These are phyloP conservation scores for Ariolimax columbianus DNA, from an alignment of 2,888 invertebrate genomes.

Conservation along the genomic window DNA sequence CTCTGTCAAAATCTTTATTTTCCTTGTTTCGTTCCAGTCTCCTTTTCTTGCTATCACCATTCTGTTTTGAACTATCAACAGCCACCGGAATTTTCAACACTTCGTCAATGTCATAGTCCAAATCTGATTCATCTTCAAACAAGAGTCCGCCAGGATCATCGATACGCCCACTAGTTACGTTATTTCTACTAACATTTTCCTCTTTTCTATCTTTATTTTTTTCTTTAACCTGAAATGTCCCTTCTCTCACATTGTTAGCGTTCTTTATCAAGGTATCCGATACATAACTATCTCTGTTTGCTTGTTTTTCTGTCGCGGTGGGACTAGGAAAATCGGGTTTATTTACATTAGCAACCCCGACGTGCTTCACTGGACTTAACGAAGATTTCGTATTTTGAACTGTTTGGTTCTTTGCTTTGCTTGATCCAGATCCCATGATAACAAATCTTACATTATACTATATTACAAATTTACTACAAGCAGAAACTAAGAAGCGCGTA, in stretches of 20 bases:
- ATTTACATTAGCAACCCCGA: conserved; percentile 58
- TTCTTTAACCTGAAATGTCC: neutral
- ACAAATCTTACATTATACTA: neutral
- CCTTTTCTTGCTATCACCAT: conserved; percentile 36
- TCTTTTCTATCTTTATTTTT: conserved; percentile 26
- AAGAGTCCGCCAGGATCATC: neutral
- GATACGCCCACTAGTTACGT: neutral
- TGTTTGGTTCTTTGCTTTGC: conserved; percentile 44
- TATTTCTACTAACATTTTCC: conserved; percentile 7
- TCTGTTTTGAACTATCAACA: conserved; percentile 9
- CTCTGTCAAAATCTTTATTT: neutral
- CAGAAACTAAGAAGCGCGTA: too few species aligned
- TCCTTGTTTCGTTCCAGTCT: conserved; percentile 19
- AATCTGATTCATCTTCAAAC: conserved; percentile 44
- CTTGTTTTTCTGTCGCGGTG: neutral
- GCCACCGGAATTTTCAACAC: conserved; percentile 52
- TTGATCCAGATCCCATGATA: conserved; percentile 55
- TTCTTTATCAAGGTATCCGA: neutral
- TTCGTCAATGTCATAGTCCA: conserved; percentile 54
- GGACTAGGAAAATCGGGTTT: conserved; percentile 7
- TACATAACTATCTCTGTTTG: neutral
- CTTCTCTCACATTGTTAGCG: neutral
- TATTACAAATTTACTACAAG: too few species aligned
- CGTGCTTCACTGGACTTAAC: neutral
- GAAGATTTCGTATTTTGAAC: conserved; percentile 9